Evolutionary conservation across 2,888 invertebrate genomes (phyloP).

Genomic region (Rhynchonema sp.): DNA sequence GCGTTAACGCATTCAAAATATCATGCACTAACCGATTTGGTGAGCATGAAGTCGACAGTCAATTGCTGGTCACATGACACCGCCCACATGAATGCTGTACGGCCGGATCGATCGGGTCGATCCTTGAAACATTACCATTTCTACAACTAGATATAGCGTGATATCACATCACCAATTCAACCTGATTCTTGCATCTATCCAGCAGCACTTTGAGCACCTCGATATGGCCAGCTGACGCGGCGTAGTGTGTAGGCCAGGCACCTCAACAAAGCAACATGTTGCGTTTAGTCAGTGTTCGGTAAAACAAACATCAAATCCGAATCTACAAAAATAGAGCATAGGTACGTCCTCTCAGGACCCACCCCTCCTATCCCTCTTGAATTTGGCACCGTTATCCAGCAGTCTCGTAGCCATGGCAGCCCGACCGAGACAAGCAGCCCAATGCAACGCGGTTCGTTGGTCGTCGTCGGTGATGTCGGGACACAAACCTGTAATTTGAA

Average conservation of each 20-base stretch:
- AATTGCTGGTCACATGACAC: not conserved
- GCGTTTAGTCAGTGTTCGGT: not conserved
- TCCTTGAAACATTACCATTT: not conserved
- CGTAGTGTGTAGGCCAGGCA: constrained; percentile 4
- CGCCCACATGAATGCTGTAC: constrained; percentile 3
- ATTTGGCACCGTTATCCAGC: constrained; percentile 1
- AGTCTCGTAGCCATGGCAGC: too few species aligned
- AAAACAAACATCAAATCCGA: too few species aligned
- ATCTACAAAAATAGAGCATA: not conserved
- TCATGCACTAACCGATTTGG: too few species aligned
- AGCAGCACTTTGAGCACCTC: not conserved
- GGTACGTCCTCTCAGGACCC: too few species aligned
- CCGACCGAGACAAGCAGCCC: constrained; percentile 2
- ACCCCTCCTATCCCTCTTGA: too few species aligned
- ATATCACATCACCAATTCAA: not conserved
- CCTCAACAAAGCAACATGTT: not conserved
- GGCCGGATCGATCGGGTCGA: not conserved
- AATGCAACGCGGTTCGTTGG: constrained; percentile 4
- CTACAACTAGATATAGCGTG: not conserved
- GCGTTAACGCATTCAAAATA: too few species aligned
- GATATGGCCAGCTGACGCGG: not conserved
- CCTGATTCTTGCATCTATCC: not conserved
- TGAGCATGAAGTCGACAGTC: not conserved
- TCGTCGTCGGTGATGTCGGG: not conserved
- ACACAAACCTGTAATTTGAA: too few species aligned